phyloP scores from a whole-genome alignment of 2,888 invertebrate species.

The Lasioglossum figueresi region DNA sequence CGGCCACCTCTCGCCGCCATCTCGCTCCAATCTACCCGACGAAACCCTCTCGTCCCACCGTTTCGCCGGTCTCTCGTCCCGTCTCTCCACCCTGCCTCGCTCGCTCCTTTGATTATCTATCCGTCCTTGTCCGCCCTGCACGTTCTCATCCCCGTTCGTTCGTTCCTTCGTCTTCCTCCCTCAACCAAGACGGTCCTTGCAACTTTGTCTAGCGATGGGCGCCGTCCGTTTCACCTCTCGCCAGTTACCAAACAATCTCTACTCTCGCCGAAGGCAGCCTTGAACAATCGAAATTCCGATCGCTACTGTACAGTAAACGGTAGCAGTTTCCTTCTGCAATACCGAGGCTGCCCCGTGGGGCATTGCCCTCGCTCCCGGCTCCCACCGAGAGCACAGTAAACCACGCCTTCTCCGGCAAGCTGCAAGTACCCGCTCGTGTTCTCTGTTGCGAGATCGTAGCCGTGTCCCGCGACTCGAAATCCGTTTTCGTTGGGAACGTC shows the following conservation, averaged over 20 bases:
- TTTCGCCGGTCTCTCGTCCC: conserved; percentile 4
- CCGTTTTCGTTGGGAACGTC: not conserved
- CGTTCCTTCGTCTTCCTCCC: conserved; percentile 15
- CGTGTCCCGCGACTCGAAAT: not conserved
- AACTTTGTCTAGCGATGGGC: conserved; percentile 36
- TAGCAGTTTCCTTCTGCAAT: not conserved
- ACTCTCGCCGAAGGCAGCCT: not conserved
- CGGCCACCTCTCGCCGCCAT: not conserved
- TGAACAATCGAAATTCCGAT: not conserved
- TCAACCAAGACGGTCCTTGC: conserved; percentile 8
- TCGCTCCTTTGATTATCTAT: conserved; percentile 36
- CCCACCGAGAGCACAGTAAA: not conserved
- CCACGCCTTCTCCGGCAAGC: not conserved
- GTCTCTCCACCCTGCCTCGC: conserved; percentile 11
- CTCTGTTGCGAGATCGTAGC: not conserved
- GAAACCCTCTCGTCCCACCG: conserved; percentile 6
- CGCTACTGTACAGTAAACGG: not conserved
- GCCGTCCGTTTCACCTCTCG: not conserved
- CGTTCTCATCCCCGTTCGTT: conserved; percentile 16
- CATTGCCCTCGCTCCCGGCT: not conserved
- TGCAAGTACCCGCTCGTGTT: not conserved
- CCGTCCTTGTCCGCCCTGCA: conserved; percentile 34
- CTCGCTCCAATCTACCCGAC: conserved; percentile 7
- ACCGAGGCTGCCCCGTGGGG: not conserved
- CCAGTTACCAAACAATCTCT: conserved; percentile 23